phyloP scores from a whole-genome alignment of 2,888 invertebrate species.

The Ashinkailepas kermadecensis region DNA sequence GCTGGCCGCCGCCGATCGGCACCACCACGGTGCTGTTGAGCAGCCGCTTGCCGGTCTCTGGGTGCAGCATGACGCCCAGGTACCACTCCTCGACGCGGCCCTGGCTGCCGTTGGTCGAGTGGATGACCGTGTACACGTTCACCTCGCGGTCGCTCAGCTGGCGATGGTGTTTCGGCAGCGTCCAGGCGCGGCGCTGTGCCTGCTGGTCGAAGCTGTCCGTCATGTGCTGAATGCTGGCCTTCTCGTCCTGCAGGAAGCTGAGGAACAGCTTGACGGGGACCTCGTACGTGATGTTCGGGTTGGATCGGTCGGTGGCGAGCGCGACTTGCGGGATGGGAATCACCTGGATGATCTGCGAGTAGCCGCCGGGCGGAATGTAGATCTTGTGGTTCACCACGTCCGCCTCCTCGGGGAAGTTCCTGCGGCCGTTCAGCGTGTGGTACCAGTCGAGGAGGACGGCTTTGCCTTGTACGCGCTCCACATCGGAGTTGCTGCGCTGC shows the following conservation, averaged over 20 bases:
- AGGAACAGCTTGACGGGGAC: background rate
- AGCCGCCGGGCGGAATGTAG: background rate
- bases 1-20: background rate
- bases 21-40: background rate
- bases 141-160: background rate
- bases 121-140: background rate
- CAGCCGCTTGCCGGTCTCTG: background rate
- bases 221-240: conserved; percentile 12
- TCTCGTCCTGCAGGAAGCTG: background rate
- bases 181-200: background rate
- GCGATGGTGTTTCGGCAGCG: background rate
- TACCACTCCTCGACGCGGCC: conserved; percentile 11
- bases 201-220: background rate
- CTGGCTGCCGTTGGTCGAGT: background rate
- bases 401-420: background rate
- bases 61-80: conserved; percentile 9
- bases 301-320: background rate
- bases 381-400: conserved; percentile 1
- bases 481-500: background rate
- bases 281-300: background rate
- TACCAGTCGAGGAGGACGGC: conserved; percentile 3
- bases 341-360: background rate
- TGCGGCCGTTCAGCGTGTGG: background rate
- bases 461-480: background rate
- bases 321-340: background rate